Evolutionary conservation across 2,113 vertebrate species (phyloP).

Genomic region (Formicarius rufipectus): DNA sequence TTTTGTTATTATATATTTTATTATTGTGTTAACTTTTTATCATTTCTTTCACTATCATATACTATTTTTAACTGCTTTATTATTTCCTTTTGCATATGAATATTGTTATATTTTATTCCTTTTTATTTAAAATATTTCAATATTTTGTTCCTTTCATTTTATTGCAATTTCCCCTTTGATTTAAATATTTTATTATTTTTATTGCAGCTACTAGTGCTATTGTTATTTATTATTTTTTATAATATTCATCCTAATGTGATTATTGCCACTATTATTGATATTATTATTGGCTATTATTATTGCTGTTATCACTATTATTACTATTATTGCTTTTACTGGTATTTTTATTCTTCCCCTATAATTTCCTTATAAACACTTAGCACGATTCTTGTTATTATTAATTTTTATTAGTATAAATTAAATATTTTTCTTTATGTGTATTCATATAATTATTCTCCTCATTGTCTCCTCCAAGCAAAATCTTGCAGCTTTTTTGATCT

Average conservation of each 20-base stretch:
- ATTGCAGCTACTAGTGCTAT: background rate
- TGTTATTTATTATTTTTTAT: background rate
- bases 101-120: too few species aligned
- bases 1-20: background rate
- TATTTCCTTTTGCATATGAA: background rate
- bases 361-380: background rate
- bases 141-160: background rate
- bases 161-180: background rate
- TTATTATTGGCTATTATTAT: background rate
- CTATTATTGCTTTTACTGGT: background rate
- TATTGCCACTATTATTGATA: background rate
- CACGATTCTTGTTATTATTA: background rate
- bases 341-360: background rate
- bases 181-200: too few species aligned
- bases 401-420: background rate
- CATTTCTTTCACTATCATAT: too few species aligned
- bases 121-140: background rate
- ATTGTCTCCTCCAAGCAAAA: background rate
- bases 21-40: background rate
- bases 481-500: background rate
- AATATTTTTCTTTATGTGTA: too few species aligned
- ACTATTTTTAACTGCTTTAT: background rate
- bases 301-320: background rate
- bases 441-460: background rate
- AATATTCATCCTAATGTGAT: background rate